Percentiles rank a stretch among this genome's conserved stretches.
Evolutionary conservation across 1,140 invertebrate genomes (phyloP).

Genomic region (Alviniconcha marisindica): DNA sequence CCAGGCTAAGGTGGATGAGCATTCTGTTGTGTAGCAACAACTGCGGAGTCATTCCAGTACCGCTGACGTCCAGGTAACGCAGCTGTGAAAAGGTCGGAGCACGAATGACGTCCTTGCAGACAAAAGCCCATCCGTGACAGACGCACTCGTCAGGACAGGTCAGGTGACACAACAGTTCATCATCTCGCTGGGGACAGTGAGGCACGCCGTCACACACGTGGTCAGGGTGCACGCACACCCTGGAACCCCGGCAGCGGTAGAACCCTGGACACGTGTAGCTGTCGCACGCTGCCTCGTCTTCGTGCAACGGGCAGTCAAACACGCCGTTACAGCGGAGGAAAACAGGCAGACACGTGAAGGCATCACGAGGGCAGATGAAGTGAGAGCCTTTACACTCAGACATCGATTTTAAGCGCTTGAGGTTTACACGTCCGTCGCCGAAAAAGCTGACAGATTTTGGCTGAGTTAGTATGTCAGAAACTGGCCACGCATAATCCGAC

Average conservation of each 20-base stretch:
- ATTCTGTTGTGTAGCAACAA: background rate
- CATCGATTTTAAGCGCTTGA: background rate
- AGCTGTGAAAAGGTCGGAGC: background rate
- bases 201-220: constrained; percentile 25
- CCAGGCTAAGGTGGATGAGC: constrained; percentile 38
- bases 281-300: constrained; percentile 18
- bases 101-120: background rate
- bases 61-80: background rate
- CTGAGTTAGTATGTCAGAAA: too few relatives aligned
- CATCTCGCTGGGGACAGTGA: constrained; percentile 41
- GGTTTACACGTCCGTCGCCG: too few relatives aligned
- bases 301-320: constrained; percentile 4
- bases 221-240: constrained; percentile 21
- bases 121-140: constrained; percentile 22
- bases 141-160: constrained; percentile 56
- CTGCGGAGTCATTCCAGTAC: constrained; percentile 8
- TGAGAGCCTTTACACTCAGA: background rate
- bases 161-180: constrained; percentile 41
- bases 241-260: constrained; percentile 31
- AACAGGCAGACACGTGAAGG: constrained; percentile 13
- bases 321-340: background rate
- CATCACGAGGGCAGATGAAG: background rate
- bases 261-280: constrained; percentile 31
- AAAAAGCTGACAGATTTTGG: too few relatives aligned
- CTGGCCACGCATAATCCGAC: too few relatives aligned